Conservation (phyloP, 2,888 invertebrate species). For the Coleophora flavipennella region DNA sequence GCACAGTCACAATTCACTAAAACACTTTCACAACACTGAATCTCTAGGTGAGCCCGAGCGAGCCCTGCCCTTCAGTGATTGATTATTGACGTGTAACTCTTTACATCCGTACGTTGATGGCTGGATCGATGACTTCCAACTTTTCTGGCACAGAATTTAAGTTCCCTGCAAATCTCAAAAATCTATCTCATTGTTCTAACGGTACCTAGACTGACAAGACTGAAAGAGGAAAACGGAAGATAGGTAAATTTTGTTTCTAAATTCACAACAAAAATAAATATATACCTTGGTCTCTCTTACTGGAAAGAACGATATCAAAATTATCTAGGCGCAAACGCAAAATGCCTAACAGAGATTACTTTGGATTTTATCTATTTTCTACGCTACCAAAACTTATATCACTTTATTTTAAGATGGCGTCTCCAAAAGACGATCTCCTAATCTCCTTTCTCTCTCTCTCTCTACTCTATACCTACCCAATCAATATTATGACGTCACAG, state of each 20-base stretch:
- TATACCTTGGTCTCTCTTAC: conserved; percentile 87
- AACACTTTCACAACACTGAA: conserved; percentile 59
- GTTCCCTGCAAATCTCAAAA: conserved; percentile 18
- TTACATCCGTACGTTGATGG: conserved; percentile 60
- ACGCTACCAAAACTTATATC: conserved; percentile 76
- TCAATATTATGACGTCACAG: conserved; percentile 71
- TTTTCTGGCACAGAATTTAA: conserved; percentile 23
- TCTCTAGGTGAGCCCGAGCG: conserved; percentile 41
- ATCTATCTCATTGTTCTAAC: conserved; percentile 38
- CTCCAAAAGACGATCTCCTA: conserved; percentile 66
- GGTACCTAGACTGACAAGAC: conserved; percentile 40
- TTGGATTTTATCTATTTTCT: conserved; percentile 63
- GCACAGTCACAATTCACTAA: conserved; percentile 21
- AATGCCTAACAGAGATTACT: conserved; percentile 61
- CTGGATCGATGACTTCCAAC: conserved; percentile 56
- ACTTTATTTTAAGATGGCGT: conserved; percentile 73
- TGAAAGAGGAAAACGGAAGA: conserved; percentile 55
- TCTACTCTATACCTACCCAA: conserved; percentile 55
- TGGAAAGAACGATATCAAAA: conserved; percentile 70
- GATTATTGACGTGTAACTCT: conserved; percentile 72
- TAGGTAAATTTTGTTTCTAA: conserved; percentile 45
- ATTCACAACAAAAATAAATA: conserved; percentile 61
- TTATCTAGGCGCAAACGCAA: conserved; percentile 53
- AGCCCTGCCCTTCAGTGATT: conserved; percentile 63
- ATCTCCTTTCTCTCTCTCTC: too few relatives aligned